Evolutionary conservation across 1,140 invertebrate species (phyloP), one percentile per base, ranked within the genome.

Genomic region (Alviniconcha marisindica): DNA sequence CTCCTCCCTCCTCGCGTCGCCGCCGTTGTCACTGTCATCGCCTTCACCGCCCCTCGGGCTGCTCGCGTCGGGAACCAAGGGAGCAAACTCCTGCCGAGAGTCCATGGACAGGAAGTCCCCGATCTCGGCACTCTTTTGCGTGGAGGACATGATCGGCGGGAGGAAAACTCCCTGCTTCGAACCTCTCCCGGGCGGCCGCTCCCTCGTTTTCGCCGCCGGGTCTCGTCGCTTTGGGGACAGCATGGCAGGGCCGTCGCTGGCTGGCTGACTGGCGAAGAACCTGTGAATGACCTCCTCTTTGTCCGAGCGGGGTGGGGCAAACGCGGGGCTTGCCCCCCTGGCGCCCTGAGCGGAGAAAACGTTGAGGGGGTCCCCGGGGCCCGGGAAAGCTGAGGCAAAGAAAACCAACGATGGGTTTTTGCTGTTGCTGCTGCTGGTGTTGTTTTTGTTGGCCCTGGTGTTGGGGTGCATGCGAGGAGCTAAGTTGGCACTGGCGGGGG

Each of bases 111-210:
- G 36, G 36, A 63, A 83, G n/a, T 84, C 82, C 56, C 80, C 77
- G 36, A 89, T 84, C 15, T 89, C 88, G 0, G 84, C 44, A 60
- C 88, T 89, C 77, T 89, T 89, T 36, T 89, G 88, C n/a, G 88
- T 89, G 63, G 87, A 88, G 3, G 88, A 89, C 88, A 89, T 89
- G 18, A 88, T 77, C 24, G 88, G 88, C 0, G 85, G 80, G 31
- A 78, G 69, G 60, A 89, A 80, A 7, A 82, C 78, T 18, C 78
- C 69, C 5, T 78, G 76, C 38, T 79, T 66, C 63, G 63, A 60
- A 5, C 56, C 56, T 21, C 54, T 78, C 73, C 42, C 28, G 15
- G 56, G 21, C 10, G 73, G 48, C 33, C 31, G 54, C 15, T 3
- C 48, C 7, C 7, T 21, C 73, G 1, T 24, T 42, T 42, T 21